Percentiles rank a stretch among this genome's conserved stretches.
phyloP scores from a whole-genome alignment of 2,797 vertebrate species.

The Triplophysa yarkandensis region DNA sequence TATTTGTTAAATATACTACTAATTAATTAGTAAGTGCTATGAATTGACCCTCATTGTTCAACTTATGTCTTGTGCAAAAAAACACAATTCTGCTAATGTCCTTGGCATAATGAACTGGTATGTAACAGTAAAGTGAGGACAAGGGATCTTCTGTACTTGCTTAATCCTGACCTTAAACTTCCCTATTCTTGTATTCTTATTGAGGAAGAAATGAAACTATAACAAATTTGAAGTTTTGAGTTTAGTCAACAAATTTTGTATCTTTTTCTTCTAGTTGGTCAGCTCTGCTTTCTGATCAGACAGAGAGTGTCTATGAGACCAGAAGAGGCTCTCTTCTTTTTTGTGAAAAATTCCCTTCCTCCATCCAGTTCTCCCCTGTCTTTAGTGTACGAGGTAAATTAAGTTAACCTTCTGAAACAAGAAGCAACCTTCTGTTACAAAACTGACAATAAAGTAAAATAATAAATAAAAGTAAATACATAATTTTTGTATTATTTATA shows the following conservation, averaged over 20 bases:
- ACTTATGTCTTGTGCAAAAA: no score
- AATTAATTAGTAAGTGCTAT: no score
- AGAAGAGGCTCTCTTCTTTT: constrained; percentile 97
- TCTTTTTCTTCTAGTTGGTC: constrained; percentile 79
- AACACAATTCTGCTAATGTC: no score
- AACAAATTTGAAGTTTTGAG: neutral
- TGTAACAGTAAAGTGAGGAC: neutral
- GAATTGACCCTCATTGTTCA: no score
- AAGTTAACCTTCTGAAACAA: no score
- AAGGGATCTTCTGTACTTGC: neutral
- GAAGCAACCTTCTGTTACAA: neutral
- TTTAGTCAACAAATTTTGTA: neutral
- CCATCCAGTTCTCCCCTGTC: constrained; percentile 95
- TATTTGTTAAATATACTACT: no score
- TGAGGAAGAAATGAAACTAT: constrained; percentile 7
- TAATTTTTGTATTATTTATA: no score
- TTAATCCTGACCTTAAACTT: constrained; percentile 6
- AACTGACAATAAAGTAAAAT: no score
- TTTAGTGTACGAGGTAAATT: constrained; percentile 89
- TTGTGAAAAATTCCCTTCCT: constrained; percentile 96
- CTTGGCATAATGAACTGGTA: neutral
- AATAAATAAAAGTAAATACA: no score
- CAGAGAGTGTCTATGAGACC: constrained; percentile 95
- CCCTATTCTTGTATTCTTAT: neutral
- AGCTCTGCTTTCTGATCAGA: constrained; percentile 96